Evolutionary conservation across 2,113 vertebrate genomes (phyloP), one percentile per base, ranked within the genome.

Genomic region (Lampris megalopsis): DNA sequence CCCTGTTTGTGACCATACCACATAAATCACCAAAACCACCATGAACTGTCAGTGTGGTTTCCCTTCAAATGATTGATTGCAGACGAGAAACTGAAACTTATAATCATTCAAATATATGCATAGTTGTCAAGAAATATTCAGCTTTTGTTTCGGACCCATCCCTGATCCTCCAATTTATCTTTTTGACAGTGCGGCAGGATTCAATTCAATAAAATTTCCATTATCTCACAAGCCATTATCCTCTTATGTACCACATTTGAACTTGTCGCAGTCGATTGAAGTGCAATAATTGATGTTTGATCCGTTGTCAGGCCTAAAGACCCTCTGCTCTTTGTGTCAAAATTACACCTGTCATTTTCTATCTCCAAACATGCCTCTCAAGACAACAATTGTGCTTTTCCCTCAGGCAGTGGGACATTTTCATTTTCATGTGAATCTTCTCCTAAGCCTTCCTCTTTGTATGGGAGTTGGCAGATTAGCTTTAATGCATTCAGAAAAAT

Each of bases 291-390:
- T 94, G 94, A 95, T 70, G 79, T 36, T 63, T 81, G 83, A 91
- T 88, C 88, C 13, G 48, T 50, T 43, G 79, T n/a, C 82, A 62
- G 83, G 82, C 86, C 71, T 50, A 5, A 68, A 76, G 81, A 90
- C 76, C 82, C 69, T 63, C 50, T 80, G 79, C 84, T 86, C 80
- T 82, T 81, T 88, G 79, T 83, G 75, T 85, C 75, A 88, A 91
- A 94, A 94, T 94, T 94, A 91, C 80, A 84, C 84, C 90, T 92
- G 94, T 93, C 94, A 93, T 88, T 85, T 91, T 89, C 81, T 81
- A 94, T 94, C 83, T 80, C 38, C 56, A 40, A 58, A 83, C 76
- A 71, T 81, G 93, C 79, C 87, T 85, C 87, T 91, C 87, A 90
- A 65, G 79, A 81, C 72, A 89, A 80, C 68, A 67, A 68, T 85